These are phyloP conservation scores for Pecten maximus DNA, from an alignment of 2,888 invertebrate genomes.

Conservation along the genomic window DNA sequence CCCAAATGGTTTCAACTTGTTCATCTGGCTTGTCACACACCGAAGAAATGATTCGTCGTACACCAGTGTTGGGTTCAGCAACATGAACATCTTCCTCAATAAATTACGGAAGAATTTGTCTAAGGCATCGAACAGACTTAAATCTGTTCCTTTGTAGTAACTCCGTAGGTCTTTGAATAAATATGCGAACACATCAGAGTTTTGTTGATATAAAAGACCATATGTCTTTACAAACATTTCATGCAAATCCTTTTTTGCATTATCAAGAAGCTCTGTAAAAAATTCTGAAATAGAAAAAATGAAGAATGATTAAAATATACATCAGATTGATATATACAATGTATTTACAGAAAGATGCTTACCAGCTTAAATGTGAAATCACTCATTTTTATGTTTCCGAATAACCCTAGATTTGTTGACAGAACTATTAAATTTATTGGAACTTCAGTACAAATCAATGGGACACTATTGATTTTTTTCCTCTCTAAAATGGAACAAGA, in stretches of 20 bases:
- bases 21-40: slow-evolving; percentile 96
- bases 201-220: slow-evolving; percentile 96
- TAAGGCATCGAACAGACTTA: slow-evolving; percentile 93
- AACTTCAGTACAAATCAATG: background rate
- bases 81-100: slow-evolving; percentile 95
- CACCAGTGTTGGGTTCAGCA: slow-evolving; percentile 95
- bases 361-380: no score
- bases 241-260: slow-evolving; percentile 94
- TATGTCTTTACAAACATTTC: slow-evolving; percentile 97
- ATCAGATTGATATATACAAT: background rate
- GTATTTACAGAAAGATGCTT: no score
- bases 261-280: slow-evolving; percentile 92
- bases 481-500: background rate
- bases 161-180: slow-evolving; percentile 94
- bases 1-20: slow-evolving; percentile 95
- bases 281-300: slow-evolving; percentile 87
- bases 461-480: background rate
- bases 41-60: slow-evolving; percentile 91
- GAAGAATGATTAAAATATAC: slow-evolving; percentile 43
- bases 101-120: slow-evolving; percentile 95
- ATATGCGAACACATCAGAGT: slow-evolving; percentile 95
- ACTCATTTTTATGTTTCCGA: no score
- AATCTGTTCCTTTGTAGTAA: slow-evolving; percentile 89
- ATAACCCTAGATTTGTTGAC: background rate
- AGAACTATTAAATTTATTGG: background rate